Evolutionary conservation across 2,113 vertebrate genomes (phyloP).

Genomic region (Cinclus cinclus): DNA sequence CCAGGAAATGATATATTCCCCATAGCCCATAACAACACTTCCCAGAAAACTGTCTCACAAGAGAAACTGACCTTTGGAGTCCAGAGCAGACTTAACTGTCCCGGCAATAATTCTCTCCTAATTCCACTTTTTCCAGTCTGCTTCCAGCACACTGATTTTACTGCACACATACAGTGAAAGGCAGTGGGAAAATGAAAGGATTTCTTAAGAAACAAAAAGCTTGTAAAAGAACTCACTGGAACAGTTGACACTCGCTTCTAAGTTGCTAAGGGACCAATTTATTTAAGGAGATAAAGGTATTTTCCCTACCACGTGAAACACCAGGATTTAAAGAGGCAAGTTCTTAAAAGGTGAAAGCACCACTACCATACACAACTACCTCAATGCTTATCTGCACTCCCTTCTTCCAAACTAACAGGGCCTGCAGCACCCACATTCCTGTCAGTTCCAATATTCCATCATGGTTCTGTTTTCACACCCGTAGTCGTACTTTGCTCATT

Average conservation of each 20-base stretch:
- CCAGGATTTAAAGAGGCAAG: not conserved
- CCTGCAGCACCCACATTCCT: not conserved
- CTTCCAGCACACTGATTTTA: not conserved
- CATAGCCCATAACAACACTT: not conserved
- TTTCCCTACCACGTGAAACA: not conserved
- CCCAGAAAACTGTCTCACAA: not conserved
- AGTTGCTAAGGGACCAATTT: not conserved
- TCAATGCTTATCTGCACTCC: not conserved
- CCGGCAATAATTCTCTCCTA: not conserved
- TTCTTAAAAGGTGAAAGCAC: not conserved
- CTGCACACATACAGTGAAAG: not conserved
- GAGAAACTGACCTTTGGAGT: not conserved
- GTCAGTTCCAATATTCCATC: not conserved
- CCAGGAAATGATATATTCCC: not conserved
- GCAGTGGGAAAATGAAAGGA: not conserved
- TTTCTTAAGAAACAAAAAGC: not conserved
- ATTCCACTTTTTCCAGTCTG: not conserved
- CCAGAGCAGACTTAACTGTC: not conserved
- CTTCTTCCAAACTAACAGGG: rapidly evolving
- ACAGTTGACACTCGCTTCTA: not conserved
- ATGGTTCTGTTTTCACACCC: not conserved
- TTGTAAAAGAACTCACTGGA: not conserved
- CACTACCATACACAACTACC: not conserved
- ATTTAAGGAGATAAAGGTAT: not conserved
- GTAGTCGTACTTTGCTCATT: rapidly evolving